Percentiles rank a stretch among this genome's conserved stretches.
phyloP scores from a whole-genome alignment of 2,797 vertebrate species.

The Amblyopsis hoosieri region DNA sequence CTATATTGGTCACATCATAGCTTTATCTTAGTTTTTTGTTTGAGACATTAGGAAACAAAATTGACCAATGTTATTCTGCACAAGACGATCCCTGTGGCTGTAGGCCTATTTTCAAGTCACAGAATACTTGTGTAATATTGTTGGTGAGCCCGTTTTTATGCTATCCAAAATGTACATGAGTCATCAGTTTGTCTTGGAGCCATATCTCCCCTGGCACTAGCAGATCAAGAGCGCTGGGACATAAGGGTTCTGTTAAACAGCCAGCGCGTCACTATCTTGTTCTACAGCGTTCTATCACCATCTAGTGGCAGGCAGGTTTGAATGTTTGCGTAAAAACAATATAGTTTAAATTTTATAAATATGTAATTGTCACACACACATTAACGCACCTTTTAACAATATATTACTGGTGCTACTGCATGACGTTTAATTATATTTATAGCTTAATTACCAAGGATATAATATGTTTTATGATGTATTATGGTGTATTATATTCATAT shows the following conservation, averaged over 20 bases:
- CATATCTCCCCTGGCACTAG: conserved; percentile 45
- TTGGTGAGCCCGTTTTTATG: conserved; percentile 34
- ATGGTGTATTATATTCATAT: conserved; percentile 17
- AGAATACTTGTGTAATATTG: conserved; percentile 3
- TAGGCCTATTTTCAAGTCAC: conserved; percentile 6
- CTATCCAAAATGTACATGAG: conserved; percentile 45
- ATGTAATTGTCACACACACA: too few relatives aligned
- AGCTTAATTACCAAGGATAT: background rate
- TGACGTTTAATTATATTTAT: too few relatives aligned
- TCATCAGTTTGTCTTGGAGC: conserved; percentile 65
- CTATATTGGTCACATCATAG: too few relatives aligned
- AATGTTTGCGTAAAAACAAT: too few relatives aligned
- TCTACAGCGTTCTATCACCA: conserved; percentile 48
- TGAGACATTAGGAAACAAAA: too few relatives aligned
- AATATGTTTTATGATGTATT: background rate
- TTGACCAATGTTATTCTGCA: background rate
- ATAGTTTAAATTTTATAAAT: too few relatives aligned
- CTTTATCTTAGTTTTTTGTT: too few relatives aligned
- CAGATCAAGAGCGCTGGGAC: conserved; percentile 65
- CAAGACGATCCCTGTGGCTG: background rate
- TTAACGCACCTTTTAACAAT: too few relatives aligned
- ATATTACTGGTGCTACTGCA: too few relatives aligned
- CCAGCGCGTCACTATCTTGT: conserved; percentile 12
- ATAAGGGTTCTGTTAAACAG: conserved; percentile 46
- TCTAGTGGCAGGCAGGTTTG: conserved; percentile 42